Evolutionary conservation across 2,113 vertebrate species (phyloP).

Genomic region (Neotragus moschatus): DNA sequence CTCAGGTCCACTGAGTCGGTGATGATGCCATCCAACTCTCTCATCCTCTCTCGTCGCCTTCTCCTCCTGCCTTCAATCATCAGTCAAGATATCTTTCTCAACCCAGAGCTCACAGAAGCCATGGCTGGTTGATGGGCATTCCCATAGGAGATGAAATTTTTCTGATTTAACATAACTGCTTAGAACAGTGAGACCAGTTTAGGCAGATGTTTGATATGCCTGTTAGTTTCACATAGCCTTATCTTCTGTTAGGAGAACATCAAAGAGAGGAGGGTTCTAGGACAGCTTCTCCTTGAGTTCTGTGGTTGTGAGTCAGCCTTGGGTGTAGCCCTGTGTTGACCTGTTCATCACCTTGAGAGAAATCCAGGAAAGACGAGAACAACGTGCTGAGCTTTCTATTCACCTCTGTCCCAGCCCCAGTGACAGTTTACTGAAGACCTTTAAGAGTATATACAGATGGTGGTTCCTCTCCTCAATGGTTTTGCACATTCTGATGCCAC

Average conservation of each 20-base stretch:
- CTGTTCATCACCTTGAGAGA: neutral
- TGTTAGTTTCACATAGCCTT: neutral
- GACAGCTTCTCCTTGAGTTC: neutral
- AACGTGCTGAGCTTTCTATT: neutral
- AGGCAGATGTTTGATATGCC: neutral
- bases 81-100: neutral
- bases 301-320: neutral
- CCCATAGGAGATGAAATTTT: neutral
- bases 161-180: neutral
- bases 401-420: neutral
- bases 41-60: neutral
- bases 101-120: neutral
- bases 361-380: neutral
- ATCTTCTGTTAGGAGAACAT: neutral
- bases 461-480: neutral
- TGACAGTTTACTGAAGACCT: neutral
- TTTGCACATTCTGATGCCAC: neutral
- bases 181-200: neutral
- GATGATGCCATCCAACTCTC: neutral
- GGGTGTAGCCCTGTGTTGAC: neutral
- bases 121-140: neutral
- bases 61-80: neutral
- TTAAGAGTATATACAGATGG: neutral
- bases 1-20: neutral
- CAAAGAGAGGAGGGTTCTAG: neutral